A percentile compares a stretch with the other conserved stretches of the same genome.
Conservation (phyloP, 2,888 invertebrate genomes). For the Diarsia rubi region DNA sequence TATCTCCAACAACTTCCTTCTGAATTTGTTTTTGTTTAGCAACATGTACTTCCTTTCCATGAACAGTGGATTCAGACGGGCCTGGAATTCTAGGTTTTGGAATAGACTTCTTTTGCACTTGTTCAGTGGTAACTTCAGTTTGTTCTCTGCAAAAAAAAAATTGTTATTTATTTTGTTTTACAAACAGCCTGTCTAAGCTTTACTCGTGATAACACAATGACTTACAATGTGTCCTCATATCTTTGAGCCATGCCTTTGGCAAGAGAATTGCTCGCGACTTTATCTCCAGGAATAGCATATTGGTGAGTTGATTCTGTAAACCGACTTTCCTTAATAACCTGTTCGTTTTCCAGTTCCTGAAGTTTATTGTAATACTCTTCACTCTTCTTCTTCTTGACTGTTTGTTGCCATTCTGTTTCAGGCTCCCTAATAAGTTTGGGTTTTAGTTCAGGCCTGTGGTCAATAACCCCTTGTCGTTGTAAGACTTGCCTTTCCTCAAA, state of each 20-base stretch:
- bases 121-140: slow-evolving; percentile 90
- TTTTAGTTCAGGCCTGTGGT: slow-evolving; percentile 92
- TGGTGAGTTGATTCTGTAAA: slow-evolving; percentile 95
- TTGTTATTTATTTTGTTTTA: background rate
- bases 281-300: slow-evolving; percentile 96
- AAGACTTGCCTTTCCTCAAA: slow-evolving; percentile 96
- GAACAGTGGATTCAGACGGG: slow-evolving; percentile 96
- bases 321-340: slow-evolving; percentile 95
- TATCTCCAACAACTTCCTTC: slow-evolving; percentile 96
- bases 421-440: slow-evolving; percentile 93
- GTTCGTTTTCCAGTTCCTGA: slow-evolving; percentile 96
- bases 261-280: slow-evolving; percentile 93
- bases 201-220: slow-evolving; percentile 68
- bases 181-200: background rate
- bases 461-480: slow-evolving; percentile 92
- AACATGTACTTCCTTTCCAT: slow-evolving; percentile 96
- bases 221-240: slow-evolving; percentile 96
- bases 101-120: slow-evolving; percentile 87
- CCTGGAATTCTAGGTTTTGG: slow-evolving; percentile 92
- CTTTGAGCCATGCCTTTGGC: slow-evolving; percentile 97
- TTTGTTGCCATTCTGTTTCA: slow-evolving; percentile 96
- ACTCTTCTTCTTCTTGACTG: slow-evolving; percentile 95
- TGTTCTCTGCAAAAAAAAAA: slow-evolving; percentile 90
- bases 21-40: slow-evolving; percentile 97
- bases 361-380: slow-evolving; percentile 96